Evolutionary conservation across 2,888 invertebrate genomes (phyloP).

Genomic region (Cetonia aurata): DNA sequence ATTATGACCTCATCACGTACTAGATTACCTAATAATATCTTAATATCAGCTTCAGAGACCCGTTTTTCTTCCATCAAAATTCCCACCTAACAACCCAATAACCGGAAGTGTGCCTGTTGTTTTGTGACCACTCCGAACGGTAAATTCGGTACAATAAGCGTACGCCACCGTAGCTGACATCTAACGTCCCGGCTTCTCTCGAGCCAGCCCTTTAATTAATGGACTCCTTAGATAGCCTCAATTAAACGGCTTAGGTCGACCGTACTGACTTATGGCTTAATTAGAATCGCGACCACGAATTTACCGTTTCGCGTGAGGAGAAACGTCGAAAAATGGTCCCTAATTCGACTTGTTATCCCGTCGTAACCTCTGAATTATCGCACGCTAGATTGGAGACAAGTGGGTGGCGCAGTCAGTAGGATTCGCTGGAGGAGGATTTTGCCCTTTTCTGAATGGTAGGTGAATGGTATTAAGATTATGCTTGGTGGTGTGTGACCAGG

Average conservation of each 20-base stretch:
- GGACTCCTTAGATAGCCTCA: constrained; percentile 61
- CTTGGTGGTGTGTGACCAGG: too few species aligned
- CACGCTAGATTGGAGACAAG: not conserved
- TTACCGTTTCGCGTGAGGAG: constrained; percentile 35
- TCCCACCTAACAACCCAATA: too few species aligned
- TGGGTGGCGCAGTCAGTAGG: too few species aligned
- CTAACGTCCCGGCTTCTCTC: constrained; percentile 32
- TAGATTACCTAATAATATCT: too few species aligned
- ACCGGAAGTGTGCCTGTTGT: not conserved
- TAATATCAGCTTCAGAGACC: not conserved
- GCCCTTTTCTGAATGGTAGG: too few species aligned
- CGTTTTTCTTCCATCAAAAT: too few species aligned
- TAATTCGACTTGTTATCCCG: constrained; percentile 15
- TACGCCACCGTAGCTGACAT: constrained; percentile 1
- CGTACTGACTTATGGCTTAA: constrained; percentile 62
- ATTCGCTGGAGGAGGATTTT: too few species aligned
- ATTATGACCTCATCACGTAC: too few species aligned
- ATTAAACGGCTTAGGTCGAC: constrained; percentile 60
- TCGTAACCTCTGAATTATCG: constrained; percentile 25
- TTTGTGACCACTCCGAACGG: constrained; percentile 5
- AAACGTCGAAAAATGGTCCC: constrained; percentile 27
- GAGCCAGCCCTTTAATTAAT: constrained; percentile 57
- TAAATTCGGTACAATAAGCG: constrained; percentile 25
- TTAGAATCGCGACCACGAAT: constrained; percentile 51
- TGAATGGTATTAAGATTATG: too few species aligned